Percentiles rank a stretch among this genome's conserved stretches.
Evolutionary conservation across 2,797 vertebrate species (phyloP).

Genomic region (Rhinoraja longicauda): DNA sequence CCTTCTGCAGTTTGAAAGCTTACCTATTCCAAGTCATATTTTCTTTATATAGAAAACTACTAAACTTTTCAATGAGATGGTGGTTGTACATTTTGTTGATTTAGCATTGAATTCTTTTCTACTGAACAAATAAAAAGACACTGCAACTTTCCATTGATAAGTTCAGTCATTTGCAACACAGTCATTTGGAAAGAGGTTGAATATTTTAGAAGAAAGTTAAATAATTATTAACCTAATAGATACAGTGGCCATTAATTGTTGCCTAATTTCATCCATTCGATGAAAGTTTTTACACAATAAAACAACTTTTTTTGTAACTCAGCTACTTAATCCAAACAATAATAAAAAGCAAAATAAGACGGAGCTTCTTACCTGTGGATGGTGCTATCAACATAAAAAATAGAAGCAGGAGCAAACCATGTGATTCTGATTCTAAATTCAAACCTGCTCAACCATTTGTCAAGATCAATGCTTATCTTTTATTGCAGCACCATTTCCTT

Average conservation of each 20-base stretch:
- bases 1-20: too few relatives aligned
- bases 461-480: too few relatives aligned
- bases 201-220: not conserved
- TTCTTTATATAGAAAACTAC: not conserved
- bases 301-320: not conserved
- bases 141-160: not conserved
- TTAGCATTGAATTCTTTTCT: not conserved
- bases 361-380: not conserved
- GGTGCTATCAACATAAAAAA: not conserved
- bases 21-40: not conserved
- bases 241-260: not conserved
- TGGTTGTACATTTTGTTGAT: not conserved
- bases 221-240: not conserved
- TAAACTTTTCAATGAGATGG: not conserved
- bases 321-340: not conserved
- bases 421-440: too few relatives aligned
- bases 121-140: not conserved
- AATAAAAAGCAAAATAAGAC: not conserved
- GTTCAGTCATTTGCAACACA: not conserved
- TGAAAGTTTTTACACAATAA: not conserved
- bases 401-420: too few relatives aligned
- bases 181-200: not conserved
- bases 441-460: too few relatives aligned
- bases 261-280: not conserved
- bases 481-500: too few relatives aligned